Evolutionary conservation across 1,140 invertebrate genomes (phyloP), one percentile per base, ranked within the genome.

Genomic region (Cryptotermes secundus): DNA sequence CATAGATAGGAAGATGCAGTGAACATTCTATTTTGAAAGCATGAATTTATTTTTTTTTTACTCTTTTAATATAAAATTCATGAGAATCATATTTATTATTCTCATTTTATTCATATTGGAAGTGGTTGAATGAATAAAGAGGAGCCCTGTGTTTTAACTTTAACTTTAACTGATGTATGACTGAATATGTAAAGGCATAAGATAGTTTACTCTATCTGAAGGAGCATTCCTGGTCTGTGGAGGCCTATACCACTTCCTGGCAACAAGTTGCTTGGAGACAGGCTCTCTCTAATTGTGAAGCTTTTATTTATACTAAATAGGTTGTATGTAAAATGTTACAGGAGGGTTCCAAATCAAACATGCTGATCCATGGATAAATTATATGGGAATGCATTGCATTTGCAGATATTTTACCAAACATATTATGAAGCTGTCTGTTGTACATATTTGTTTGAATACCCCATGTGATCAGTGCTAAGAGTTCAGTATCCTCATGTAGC

Each of bases 301-400:
- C 59, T 72, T 72, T 72, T 72, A 72, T 72, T 72, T 72, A 31
- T 72, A 72, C 59, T 6, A 72, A 26, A 72, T 31, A 72, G 22
- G 6, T 22, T 59, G 16, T 72, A 72, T 72, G 26, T 72, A 72
- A n/a, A 10, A 72, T n/a, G 26, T 59, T 22, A 72, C 59, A 72
- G 59, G n/a, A 72, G 59, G 59, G 59, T 72, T n/a, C 59, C 59
- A 72, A 72, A 72, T 31, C n/a, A 72, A n/a, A 72, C 59, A 72
- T 72, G 59, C 59, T 72, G 59, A n/a, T 26, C 59, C 59, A 72
- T 72, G 59, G 59, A 16, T n/a, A 72, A 72, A 72, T 31, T 14
- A 72, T 72, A 72, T 72, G 59, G 59, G 59, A 72, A 31, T 72
- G 59, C 59, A 72, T 31, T 31, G 59, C 59, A 72, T 72, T 72